Evolutionary conservation across 2,888 invertebrate genomes (phyloP).

Genomic region (Apodemia hepburni): DNA sequence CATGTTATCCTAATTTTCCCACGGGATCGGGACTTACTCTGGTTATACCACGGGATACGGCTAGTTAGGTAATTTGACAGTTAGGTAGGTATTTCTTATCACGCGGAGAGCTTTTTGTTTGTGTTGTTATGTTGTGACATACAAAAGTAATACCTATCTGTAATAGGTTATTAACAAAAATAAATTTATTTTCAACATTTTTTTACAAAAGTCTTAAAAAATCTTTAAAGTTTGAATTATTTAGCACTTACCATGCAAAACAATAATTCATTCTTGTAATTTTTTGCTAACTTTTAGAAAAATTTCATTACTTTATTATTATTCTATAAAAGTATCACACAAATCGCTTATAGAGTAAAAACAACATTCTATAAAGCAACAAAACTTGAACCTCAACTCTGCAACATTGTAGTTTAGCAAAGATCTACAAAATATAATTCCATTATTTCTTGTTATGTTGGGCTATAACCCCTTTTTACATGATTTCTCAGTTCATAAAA

Average conservation of each 20-base stretch:
- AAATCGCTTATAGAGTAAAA: neutral
- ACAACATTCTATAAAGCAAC: neutral
- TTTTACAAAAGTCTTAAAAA: neutral
- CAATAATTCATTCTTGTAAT: neutral
- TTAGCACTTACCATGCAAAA: neutral
- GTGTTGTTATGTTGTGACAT: no score
- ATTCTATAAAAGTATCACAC: neutral
- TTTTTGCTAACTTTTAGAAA: neutral
- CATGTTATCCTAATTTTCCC: no score
- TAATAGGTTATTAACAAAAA: no score
- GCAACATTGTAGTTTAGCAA: conserved; percentile 1
- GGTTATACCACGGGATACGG: no score
- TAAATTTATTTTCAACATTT: no score
- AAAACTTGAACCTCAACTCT: neutral
- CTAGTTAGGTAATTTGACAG: no score
- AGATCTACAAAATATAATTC: neutral
- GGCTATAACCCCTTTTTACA: neutral
- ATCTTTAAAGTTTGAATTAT: neutral
- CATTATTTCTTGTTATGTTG: conserved; percentile 4
- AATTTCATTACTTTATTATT: neutral
- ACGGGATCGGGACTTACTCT: no score
- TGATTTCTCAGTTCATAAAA: conserved; percentile 6
- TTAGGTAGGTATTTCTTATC: no score
- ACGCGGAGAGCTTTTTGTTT: no score
- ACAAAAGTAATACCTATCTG: no score